Conservation (phyloP, 2,888 invertebrate genomes). For the Sturmia bella region DNA sequence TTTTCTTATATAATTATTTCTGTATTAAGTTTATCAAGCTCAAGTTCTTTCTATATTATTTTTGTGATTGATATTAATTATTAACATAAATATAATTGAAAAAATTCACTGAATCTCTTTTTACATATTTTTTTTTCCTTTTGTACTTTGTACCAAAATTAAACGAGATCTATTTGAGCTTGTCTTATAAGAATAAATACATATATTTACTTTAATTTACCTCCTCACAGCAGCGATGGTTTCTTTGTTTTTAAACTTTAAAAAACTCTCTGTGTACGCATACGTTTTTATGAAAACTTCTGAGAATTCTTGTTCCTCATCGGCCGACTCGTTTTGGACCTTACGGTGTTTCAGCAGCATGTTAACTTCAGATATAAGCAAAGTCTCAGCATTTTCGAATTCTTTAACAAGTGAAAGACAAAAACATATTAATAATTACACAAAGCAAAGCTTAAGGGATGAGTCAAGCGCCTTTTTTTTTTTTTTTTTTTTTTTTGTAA, state of each 20-base stretch:
- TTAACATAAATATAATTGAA: too few species aligned
- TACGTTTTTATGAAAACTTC: slow-evolving; percentile 99
- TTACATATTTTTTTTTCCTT: too few species aligned
- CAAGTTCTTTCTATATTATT: too few species aligned
- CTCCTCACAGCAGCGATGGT: slow-evolving; percentile 97
- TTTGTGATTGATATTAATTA: too few species aligned
- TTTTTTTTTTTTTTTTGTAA: too few species aligned
- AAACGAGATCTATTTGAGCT: too few species aligned
- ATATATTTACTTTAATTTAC: slow-evolving; percentile 82
- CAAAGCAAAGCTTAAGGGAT: not conserved
- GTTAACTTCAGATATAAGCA: slow-evolving; percentile 97
- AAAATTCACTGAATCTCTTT: too few species aligned
- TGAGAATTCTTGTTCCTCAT: slow-evolving; percentile 98
- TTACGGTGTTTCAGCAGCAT: slow-evolving; percentile 98
- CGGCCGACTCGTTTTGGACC: slow-evolving; percentile 98
- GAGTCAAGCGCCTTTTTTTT: slow-evolving; percentile 63
- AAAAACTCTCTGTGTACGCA: slow-evolving; percentile 96
- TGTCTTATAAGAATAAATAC: too few species aligned
- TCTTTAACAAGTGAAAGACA: slow-evolving; percentile 83
- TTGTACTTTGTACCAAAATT: too few species aligned
- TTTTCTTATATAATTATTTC: too few species aligned
- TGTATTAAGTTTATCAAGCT: too few species aligned
- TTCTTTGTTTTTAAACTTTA: slow-evolving; percentile 99
- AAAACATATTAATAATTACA: not conserved
- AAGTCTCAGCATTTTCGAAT: slow-evolving; percentile 98